Conservation (phyloP, 2,888 invertebrate genomes). For the Diogma glabrata region DNA sequence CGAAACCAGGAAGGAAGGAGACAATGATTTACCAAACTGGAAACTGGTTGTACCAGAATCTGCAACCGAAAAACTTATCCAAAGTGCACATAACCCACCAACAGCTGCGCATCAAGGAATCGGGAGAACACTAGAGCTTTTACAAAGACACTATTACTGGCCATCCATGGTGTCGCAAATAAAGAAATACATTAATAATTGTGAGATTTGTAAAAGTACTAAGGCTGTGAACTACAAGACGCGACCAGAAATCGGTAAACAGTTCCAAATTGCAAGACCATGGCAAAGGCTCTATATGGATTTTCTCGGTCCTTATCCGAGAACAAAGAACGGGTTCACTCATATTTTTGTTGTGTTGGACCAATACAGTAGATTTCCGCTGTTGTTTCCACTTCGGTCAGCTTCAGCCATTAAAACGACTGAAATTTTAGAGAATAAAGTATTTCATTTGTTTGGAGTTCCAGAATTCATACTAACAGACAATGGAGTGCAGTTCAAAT, state of each 20-base stretch:
- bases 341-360: too few relatives aligned
- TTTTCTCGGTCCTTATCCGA: neutral
- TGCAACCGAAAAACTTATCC: neutral
- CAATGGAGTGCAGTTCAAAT: neutral
- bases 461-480: too few relatives aligned
- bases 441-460: too few relatives aligned
- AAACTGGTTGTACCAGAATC: neutral
- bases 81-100: neutral
- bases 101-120: neutral
- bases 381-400: too few relatives aligned
- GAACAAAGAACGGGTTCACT: neutral
- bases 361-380: too few relatives aligned
- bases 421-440: too few relatives aligned
- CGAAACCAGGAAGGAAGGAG: neutral
- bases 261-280: neutral
- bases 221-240: too few relatives aligned
- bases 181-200: neutral
- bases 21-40: neutral
- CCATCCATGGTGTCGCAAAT: too few relatives aligned
- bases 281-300: slow-evolving; percentile 7
- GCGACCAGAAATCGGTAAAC: neutral
- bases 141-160: too few relatives aligned
- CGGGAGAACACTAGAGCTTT: neutral
- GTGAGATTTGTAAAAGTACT: neutral
- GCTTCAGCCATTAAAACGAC: neutral